Evolutionary conservation across 2,113 vertebrate species (phyloP).

Genomic region (Pedionomus torquatus): DNA sequence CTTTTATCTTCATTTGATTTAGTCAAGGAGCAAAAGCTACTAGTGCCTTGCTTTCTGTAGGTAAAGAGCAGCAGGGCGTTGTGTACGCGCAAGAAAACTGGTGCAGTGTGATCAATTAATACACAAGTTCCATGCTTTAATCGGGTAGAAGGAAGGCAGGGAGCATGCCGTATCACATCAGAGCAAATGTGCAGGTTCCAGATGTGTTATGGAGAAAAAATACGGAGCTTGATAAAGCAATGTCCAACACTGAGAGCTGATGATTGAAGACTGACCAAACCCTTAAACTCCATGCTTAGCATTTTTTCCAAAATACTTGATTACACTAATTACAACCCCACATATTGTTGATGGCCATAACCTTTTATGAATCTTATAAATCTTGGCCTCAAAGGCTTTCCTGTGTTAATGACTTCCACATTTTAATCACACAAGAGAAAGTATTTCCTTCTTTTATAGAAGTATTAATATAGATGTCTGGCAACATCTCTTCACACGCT

Average conservation of each 20-base stretch:
- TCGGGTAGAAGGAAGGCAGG: not conserved
- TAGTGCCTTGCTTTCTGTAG: not conserved
- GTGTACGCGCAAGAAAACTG: fast-evolving
- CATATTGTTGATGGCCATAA: not conserved
- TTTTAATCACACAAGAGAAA: not conserved
- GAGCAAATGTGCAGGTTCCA: not conserved
- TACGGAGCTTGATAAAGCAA: not conserved
- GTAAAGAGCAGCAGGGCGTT: not conserved
- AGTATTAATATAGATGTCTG: not conserved
- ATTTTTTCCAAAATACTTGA: not conserved
- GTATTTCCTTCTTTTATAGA: slow-evolving; percentile 16
- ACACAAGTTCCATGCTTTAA: not conserved
- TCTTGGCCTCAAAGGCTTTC: not conserved
- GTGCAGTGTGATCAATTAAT: not conserved
- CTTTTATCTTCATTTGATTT: not conserved
- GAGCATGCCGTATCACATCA: fast-evolving
- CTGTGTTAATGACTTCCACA: slow-evolving; percentile 44
- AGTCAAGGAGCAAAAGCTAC: not conserved
- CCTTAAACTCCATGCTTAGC: not conserved
- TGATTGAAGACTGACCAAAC: not conserved
- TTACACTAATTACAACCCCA: not conserved
- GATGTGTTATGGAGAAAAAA: not conserved
- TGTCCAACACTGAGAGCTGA: not conserved
- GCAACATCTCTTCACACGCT: not conserved
- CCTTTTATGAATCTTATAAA: not conserved